Evolutionary conservation across 2,888 invertebrate species (phyloP).

Genomic region (Frankliniella fusca): DNA sequence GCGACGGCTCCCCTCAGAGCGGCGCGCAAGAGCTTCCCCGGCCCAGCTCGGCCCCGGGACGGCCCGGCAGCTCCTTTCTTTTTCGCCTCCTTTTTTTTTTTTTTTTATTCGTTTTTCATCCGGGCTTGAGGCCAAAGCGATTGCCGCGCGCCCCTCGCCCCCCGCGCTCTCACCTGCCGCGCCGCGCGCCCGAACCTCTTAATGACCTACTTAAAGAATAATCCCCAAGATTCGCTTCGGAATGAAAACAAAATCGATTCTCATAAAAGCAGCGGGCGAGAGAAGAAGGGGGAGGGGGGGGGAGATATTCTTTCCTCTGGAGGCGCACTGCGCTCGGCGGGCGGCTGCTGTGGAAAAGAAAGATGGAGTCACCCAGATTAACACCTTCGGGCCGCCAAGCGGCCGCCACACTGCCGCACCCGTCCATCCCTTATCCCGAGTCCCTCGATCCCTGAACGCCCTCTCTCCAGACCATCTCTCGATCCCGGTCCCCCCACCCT

Average conservation of each 20-base stretch:
- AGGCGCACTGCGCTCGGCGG: not conserved
- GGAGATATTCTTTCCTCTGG: not conserved
- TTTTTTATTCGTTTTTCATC: not conserved
- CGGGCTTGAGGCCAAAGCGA: not conserved
- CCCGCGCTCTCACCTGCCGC: not conserved
- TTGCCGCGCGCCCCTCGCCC: not conserved
- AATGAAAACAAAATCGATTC: conserved; percentile 10
- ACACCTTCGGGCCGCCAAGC: not conserved
- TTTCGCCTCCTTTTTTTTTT: conserved; percentile 3
- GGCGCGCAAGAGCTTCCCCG: not conserved
- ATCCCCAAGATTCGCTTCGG: not conserved
- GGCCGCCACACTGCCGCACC: too few species aligned
- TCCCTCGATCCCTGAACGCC: too few species aligned
- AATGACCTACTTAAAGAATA: conserved; percentile 7
- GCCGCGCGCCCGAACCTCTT: not conserved
- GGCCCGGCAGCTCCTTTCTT: not conserved
- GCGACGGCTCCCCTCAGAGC: not conserved
- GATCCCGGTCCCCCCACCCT: too few species aligned
- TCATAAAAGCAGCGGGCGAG: not conserved
- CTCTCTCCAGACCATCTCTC: too few species aligned
- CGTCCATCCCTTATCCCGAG: not conserved
- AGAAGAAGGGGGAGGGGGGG: not conserved
- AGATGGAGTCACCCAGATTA: not conserved
- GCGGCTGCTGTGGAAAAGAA: not conserved
- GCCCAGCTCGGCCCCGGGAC: too few species aligned